Conservation (phyloP, 2,113 vertebrate species). For the Casuarius casuarius region DNA sequence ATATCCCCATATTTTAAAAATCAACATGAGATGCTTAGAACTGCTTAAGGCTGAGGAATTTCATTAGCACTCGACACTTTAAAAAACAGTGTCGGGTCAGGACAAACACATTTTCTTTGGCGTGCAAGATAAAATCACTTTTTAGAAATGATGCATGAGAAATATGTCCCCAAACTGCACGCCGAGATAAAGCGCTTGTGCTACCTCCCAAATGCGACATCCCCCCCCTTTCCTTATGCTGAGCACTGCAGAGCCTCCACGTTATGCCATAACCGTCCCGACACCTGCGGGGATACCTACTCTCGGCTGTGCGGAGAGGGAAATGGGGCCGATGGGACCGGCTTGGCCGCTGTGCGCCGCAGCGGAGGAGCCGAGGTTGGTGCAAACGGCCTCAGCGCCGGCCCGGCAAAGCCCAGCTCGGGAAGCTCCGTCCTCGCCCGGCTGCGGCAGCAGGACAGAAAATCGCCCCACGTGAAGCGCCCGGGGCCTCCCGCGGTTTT, state of each 20-base stretch:
- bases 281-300: fast-evolving
- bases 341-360: not conserved
- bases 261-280: fast-evolving
- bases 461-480: not conserved
- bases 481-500: not conserved
- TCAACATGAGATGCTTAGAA: not conserved
- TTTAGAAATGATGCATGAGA: not conserved
- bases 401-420: not conserved
- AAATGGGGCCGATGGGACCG: fast-evolving
- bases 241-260: not conserved
- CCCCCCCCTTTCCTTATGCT: not conserved
- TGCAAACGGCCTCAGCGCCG: too few species aligned
- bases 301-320: fast-evolving
- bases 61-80: conserved; percentile 68
- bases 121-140: not conserved
- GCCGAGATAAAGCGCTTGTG: fast-evolving
- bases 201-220: fast-evolving
- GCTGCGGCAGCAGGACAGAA: not conserved
- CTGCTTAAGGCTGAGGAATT: conserved; percentile 65
- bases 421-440: not conserved
- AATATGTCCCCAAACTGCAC: not conserved
- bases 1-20: conserved; percentile 28
- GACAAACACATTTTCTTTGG: conserved; percentile 48
- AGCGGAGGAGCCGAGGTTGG: not conserved
- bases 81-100: conserved; percentile 52